phyloP scores from a whole-genome alignment of 2,888 invertebrate genomes.

The Diplazon laetatorius region DNA sequence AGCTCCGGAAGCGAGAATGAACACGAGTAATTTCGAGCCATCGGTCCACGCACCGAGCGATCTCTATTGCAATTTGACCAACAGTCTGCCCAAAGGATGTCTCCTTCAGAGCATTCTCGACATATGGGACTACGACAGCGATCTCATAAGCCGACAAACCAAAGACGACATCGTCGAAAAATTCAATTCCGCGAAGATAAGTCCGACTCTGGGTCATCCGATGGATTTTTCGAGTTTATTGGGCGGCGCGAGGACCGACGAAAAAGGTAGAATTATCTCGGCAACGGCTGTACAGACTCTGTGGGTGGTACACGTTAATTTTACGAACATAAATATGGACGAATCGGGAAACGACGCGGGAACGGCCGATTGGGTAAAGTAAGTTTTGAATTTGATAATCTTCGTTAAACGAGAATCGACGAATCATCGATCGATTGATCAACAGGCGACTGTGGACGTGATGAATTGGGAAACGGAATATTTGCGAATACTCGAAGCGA shows the following conservation, averaged over 20 bases:
- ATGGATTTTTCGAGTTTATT: constrained; percentile 86
- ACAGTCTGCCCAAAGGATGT: constrained; percentile 86
- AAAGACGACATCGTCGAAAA: constrained; percentile 86
- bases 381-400: constrained; percentile 62
- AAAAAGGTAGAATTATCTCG: constrained; percentile 85
- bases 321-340: constrained; percentile 86
- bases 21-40: constrained; percentile 83
- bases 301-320: constrained; percentile 88
- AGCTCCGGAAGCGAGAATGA: constrained; percentile 68
- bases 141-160: constrained; percentile 84
- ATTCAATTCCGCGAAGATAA: constrained; percentile 85
- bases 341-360: constrained; percentile 89
- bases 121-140: constrained; percentile 87
- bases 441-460: constrained; percentile 77
- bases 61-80: constrained; percentile 87
- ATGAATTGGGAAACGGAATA: constrained; percentile 77
- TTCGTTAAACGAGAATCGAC: not conserved
- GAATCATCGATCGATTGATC: not conserved
- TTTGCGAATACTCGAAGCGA: constrained; percentile 69
- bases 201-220: constrained; percentile 87
- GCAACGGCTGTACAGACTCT: constrained; percentile 86
- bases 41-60: constrained; percentile 84
- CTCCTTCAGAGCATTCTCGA: constrained; percentile 87
- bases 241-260: constrained; percentile 85
- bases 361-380: constrained; percentile 89